A percentile compares a stretch with the other conserved stretches of the same genome.
These are phyloP conservation scores for Anas georgica DNA, from an alignment of 2,797 vertebrate genomes.

Conservation along the genomic window DNA sequence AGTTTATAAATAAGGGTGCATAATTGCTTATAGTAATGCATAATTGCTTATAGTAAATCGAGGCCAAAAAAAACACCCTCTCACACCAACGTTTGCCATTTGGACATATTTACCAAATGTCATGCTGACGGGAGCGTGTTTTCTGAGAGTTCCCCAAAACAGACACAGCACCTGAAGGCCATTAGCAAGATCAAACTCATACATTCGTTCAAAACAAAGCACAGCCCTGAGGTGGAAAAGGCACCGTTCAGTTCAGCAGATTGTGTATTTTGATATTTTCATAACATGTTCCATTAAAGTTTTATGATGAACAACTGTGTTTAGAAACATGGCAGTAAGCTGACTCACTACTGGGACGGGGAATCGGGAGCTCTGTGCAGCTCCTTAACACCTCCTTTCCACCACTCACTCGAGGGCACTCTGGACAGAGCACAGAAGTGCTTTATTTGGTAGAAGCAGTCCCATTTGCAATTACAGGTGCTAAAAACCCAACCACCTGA, in stretches of 20 bases:
- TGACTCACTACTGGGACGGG: not conserved
- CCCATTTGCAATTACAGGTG: not conserved
- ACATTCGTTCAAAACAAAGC: not conserved
- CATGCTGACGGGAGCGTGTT: not conserved
- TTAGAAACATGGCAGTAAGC: not conserved
- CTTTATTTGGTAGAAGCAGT: not conserved
- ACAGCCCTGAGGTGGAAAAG: not conserved
- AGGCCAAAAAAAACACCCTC: not conserved
- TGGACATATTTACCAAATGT: not conserved
- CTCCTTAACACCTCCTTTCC: not conserved
- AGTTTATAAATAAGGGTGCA: not conserved
- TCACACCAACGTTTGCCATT: not conserved
- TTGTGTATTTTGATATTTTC: not conserved
- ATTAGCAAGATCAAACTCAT: not conserved
- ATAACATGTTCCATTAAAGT: not conserved
- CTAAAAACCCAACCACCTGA: not conserved
- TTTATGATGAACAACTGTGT: not conserved
- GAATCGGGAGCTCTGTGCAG: not conserved
- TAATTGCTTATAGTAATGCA: not conserved
- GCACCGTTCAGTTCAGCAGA: not conserved
- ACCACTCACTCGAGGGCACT: not conserved
- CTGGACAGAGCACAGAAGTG: not conserved
- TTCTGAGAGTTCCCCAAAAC: not conserved
- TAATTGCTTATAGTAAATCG: not conserved
- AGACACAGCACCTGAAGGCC: not conserved